Conservation (phyloP, 2,888 invertebrate genomes). For the Cyaniris semiargus region DNA sequence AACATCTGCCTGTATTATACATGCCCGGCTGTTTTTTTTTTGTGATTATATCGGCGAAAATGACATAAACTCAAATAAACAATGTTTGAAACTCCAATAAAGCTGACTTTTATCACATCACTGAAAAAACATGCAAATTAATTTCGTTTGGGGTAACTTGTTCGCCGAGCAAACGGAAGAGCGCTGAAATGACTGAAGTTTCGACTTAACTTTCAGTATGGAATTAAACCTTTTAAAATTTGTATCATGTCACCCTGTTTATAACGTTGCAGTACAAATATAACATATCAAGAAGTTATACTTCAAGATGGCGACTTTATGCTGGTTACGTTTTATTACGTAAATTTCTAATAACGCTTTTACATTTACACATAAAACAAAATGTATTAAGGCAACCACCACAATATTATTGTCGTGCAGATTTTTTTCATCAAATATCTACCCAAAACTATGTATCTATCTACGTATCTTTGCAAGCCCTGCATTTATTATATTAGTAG, state of each 20-base stretch:
- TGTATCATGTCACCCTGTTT: conserved; percentile 20
- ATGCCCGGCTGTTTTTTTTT: too few species aligned
- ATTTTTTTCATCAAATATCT: not conserved
- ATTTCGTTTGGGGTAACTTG: conserved; percentile 25
- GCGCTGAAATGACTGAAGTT: conserved; percentile 30
- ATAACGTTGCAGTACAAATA: conserved; percentile 23
- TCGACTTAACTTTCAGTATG: conserved; percentile 20
- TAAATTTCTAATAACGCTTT: not conserved
- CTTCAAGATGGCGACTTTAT: not conserved
- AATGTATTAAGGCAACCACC: too few species aligned
- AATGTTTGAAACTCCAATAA: conserved; percentile 22
- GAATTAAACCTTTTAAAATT: conserved; percentile 24
- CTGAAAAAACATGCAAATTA: conserved; percentile 29
- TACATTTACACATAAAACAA: not conserved
- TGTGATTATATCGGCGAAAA: not conserved
- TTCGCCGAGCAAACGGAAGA: conserved; percentile 21
- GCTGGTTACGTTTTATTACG: not conserved
- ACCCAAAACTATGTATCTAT: not conserved
- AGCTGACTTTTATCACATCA: conserved; percentile 19
- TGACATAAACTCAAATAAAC: conserved; percentile 4
- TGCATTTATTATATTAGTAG: not conserved
- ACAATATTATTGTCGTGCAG: not conserved
- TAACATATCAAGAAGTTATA: not conserved
- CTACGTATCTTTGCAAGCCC: not conserved
- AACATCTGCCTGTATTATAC: too few species aligned